Percentiles rank a stretch among this genome's conserved stretches.
phyloP scores from a whole-genome alignment of 2,797 vertebrate species.

The Sebastes cheni region DNA sequence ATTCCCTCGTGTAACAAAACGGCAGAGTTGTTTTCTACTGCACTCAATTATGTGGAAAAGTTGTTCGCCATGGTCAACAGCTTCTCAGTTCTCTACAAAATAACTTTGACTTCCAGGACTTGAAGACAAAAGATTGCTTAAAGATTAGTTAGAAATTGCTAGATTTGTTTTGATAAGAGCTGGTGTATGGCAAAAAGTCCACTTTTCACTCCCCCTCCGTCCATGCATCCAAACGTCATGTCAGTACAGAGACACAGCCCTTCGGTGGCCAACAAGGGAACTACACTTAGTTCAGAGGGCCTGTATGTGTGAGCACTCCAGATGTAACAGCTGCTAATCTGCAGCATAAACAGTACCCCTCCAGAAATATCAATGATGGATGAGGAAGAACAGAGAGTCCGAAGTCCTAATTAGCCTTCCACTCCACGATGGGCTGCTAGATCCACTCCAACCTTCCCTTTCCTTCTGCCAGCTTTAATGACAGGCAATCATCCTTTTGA shows the following conservation, averaged over 20 bases:
- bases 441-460: not conserved
- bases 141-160: not conserved
- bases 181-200: not conserved
- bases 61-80: not conserved
- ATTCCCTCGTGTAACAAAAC: not conserved
- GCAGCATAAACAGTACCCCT: slow-evolving; percentile 1
- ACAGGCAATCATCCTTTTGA: slow-evolving; percentile 19
- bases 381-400: slow-evolving; percentile 5
- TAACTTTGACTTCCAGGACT: not conserved
- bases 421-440: not conserved
- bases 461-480: slow-evolving; percentile 5
- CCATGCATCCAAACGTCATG: not conserved
- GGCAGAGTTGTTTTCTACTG: not conserved
- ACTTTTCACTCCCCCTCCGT: not conserved
- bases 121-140: not conserved
- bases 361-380: slow-evolving; percentile 10
- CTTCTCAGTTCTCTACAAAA: not conserved
- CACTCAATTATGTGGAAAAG: not conserved
- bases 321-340: slow-evolving; percentile 2
- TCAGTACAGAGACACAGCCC: not conserved
- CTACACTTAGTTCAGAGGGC: not conserved
- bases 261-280: not conserved
- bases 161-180: not conserved
- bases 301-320: not conserved
- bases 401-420: slow-evolving; percentile 16